Evolutionary conservation across 2,113 vertebrate genomes (phyloP).

Genomic region (Oryzias curvinotus): DNA sequence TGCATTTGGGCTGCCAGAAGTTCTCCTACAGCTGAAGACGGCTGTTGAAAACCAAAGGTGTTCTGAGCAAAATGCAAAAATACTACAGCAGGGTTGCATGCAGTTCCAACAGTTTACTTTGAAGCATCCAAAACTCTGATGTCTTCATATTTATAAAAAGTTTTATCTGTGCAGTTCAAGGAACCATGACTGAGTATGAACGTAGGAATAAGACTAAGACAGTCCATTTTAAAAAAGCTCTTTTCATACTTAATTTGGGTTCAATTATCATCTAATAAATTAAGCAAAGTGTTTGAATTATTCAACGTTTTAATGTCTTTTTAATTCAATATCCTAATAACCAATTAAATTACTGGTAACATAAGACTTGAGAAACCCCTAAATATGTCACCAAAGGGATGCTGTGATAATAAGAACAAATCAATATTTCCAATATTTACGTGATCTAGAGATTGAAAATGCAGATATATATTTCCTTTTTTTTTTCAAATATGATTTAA

Average conservation of each 20-base stretch:
- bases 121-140: neutral
- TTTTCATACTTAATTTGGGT: neutral
- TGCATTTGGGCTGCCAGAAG: conserved; percentile 13
- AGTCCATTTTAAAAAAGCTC: neutral
- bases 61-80: neutral
- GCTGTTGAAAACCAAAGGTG: neutral
- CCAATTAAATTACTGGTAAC: neutral
- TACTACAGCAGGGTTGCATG: neutral
- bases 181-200: no score
- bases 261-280: neutral
- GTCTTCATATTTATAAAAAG: no score
- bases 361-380: no score
- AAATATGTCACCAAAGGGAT: no score
- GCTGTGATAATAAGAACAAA: no score
- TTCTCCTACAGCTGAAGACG: no score
- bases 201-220: neutral
- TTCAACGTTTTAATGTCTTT: neutral
- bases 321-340: neutral
- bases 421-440: no score
- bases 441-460: no score
- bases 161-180: no score
- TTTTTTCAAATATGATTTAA: no score
- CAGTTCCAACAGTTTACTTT: neutral
- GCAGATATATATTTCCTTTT: no score
- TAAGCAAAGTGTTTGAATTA: neutral